Evolutionary conservation across 2,797 vertebrate genomes (phyloP).

Genomic region (Molothrus ater): DNA sequence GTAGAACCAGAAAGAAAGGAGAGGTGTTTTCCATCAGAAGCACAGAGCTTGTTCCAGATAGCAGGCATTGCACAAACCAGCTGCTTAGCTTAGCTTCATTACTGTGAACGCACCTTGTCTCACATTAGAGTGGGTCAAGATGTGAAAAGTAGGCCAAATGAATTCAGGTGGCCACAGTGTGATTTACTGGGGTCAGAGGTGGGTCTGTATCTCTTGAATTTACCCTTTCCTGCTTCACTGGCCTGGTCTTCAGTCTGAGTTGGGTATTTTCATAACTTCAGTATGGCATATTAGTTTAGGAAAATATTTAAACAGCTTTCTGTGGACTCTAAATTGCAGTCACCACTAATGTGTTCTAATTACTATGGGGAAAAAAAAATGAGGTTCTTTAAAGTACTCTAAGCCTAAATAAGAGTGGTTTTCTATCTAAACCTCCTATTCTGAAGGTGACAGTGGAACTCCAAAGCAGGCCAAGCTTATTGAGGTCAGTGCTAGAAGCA

Average conservation of each 20-base stretch:
- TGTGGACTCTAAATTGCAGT: neutral
- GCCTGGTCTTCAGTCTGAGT: neutral
- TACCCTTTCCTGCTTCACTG: neutral
- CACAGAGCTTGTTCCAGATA: neutral
- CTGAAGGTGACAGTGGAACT: constrained; percentile 65
- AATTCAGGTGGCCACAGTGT: neutral
- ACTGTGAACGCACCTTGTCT: neutral
- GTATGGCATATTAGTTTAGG: neutral
- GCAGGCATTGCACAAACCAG: neutral
- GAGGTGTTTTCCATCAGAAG: neutral
- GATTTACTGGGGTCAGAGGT: neutral
- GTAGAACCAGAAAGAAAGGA: neutral
- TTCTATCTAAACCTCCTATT: constrained; percentile 73
- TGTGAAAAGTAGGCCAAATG: neutral
- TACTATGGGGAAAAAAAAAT: neutral
- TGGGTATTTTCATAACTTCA: neutral
- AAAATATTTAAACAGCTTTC: neutral
- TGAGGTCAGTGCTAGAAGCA: constrained; percentile 68
- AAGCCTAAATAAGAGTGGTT: constrained; percentile 43
- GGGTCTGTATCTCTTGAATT: neutral
- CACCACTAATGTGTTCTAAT: neutral
- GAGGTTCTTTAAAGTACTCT: neutral
- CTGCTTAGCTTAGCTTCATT: neutral
- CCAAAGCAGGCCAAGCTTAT: constrained; percentile 77
- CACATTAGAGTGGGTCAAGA: neutral